Evolutionary conservation across 2,113 vertebrate genomes (phyloP).

Genomic region (Bujurquina vittata): DNA sequence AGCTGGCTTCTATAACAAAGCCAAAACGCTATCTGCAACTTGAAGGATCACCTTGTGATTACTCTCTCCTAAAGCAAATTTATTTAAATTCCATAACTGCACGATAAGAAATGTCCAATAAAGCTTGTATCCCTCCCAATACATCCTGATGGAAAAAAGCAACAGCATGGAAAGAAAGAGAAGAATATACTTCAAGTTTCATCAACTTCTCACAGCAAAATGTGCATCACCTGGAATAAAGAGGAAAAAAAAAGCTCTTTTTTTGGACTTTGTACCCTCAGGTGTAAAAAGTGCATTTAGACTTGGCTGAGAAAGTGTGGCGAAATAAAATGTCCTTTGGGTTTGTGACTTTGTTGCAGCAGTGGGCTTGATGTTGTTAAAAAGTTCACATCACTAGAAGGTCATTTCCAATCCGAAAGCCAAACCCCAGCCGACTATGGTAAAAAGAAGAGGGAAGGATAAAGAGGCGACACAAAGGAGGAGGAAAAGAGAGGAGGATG

Average conservation of each 20-base stretch:
- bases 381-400: constrained; percentile 68
- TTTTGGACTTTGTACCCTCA: constrained; percentile 7
- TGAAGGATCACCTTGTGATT: constrained; percentile 2
- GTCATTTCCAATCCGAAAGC: constrained; percentile 64
- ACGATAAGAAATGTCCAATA: not conserved
- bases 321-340: constrained; percentile 39
- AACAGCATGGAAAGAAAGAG: not conserved
- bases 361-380: constrained; percentile 60
- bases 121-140: constrained; percentile 2
- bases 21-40: constrained; percentile 34
- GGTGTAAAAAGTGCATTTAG: constrained; percentile 26
- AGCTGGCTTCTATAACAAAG: constrained; percentile 16
- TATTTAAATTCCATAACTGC: constrained; percentile 13
- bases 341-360: constrained; percentile 56
- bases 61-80: constrained; percentile 6
- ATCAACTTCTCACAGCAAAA: constrained; percentile 29
- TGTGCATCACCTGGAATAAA: not conserved
- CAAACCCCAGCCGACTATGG: constrained; percentile 37
- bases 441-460: constrained; percentile 29
- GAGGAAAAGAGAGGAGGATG: constrained; percentile 24
- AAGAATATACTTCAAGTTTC: constrained; percentile 6
- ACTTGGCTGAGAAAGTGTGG: constrained; percentile 21
- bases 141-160: not conserved
- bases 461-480: constrained; percentile 31
- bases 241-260: not conserved